Conservation (phyloP, 2,888 invertebrate genomes). For the Camptogramma bilineatum region DNA sequence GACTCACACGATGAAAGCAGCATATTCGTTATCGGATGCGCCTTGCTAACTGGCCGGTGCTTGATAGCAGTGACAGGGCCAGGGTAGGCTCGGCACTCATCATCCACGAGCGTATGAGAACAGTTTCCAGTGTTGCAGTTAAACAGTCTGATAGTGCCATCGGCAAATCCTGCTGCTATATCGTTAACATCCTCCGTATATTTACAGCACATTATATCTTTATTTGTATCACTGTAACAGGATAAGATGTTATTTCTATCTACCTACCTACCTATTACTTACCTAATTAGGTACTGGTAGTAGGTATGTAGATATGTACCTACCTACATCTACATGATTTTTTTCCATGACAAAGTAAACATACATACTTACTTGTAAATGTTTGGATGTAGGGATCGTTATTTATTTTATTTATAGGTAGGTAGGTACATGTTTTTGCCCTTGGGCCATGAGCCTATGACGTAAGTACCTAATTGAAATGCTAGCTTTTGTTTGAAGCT, state of each 20-base stretch:
- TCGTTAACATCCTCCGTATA: slow-evolving; percentile 87
- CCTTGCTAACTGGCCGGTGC: slow-evolving; percentile 85
- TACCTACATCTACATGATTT: too few relatives aligned
- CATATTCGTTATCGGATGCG: slow-evolving; percentile 85
- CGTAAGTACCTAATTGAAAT: background rate
- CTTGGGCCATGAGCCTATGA: too few relatives aligned
- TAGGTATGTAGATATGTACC: too few relatives aligned
- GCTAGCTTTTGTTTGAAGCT: too few relatives aligned
- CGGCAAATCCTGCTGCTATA: slow-evolving; percentile 86
- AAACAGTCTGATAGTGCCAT: slow-evolving; percentile 86
- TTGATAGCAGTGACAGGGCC: slow-evolving; percentile 87
- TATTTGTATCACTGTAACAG: slow-evolving; percentile 77
- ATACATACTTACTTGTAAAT: too few relatives aligned
- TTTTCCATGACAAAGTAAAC: too few relatives aligned
- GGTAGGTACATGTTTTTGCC: too few relatives aligned
- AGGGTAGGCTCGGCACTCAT: slow-evolving; percentile 81
- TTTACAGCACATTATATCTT: slow-evolving; percentile 84
- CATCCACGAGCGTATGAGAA: slow-evolving; percentile 79
- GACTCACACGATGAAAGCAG: slow-evolving; percentile 85
- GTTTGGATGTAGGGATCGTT: too few relatives aligned
- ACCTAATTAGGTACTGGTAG: too few relatives aligned
- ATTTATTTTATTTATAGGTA: too few relatives aligned
- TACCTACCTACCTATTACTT: slow-evolving; percentile 2
- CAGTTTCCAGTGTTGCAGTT: slow-evolving; percentile 79
- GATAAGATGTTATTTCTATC: slow-evolving; percentile 1